phyloP scores from a whole-genome alignment of 1,140 invertebrate species.

The Harlomillsia oculata region DNA sequence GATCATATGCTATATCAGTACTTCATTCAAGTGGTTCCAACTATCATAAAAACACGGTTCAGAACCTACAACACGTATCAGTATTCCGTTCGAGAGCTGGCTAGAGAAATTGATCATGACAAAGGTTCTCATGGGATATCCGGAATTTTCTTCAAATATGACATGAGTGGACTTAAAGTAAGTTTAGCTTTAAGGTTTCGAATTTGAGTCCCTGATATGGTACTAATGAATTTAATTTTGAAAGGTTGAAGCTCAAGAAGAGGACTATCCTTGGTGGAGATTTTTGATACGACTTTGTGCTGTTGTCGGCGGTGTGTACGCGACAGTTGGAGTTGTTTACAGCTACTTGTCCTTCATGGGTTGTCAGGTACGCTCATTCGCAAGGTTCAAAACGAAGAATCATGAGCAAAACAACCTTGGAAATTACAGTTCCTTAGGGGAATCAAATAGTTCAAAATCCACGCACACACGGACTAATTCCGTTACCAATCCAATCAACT shows the following conservation, averaged over 20 bases:
- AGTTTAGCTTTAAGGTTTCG: constrained; percentile 37
- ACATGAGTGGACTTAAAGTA: constrained; percentile 78
- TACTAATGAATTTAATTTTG: background rate
- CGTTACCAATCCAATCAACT: too few relatives aligned
- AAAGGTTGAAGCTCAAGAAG: constrained; percentile 56
- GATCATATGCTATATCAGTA: constrained; percentile 81
- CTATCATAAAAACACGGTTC: constrained; percentile 63
- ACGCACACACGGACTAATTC: too few relatives aligned
- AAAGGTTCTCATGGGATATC: constrained; percentile 57
- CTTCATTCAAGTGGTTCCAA: constrained; percentile 91
- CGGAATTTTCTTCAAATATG: constrained; percentile 92
- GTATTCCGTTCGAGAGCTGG: constrained; percentile 83
- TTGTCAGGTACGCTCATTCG: constrained; percentile 1
- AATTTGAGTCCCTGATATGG: background rate
- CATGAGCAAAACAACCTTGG: too few relatives aligned
- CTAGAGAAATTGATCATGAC: constrained; percentile 59
- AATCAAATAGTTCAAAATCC: too few relatives aligned
- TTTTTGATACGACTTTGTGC: constrained; percentile 80
- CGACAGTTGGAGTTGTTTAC: constrained; percentile 46
- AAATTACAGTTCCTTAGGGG: too few relatives aligned
- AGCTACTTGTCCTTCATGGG: constrained; percentile 28
- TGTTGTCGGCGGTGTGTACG: constrained; percentile 81
- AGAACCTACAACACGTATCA: constrained; percentile 63
- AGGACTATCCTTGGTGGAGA: constrained; percentile 63
- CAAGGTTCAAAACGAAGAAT: background rate